A percentile compares a stretch with the other conserved stretches of the same genome.
Conservation (phyloP, 2,888 invertebrate species). For the Acanthosepion pharaonis region DNA sequence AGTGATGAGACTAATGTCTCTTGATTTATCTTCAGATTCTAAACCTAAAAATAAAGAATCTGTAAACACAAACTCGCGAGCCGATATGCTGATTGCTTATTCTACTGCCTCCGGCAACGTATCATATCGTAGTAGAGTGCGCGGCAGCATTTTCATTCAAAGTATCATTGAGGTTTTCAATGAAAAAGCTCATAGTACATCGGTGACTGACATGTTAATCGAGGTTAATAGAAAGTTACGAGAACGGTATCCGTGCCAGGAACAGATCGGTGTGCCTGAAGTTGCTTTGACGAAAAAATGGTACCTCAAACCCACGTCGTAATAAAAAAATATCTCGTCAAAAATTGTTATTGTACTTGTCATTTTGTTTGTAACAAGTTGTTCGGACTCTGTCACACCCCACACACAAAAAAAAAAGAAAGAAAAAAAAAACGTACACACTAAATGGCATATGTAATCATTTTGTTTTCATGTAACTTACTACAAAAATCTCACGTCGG, state of each 20-base stretch:
- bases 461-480: too few relatives aligned
- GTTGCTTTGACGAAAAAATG: not conserved
- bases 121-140: not conserved
- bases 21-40: not conserved
- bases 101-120: not conserved
- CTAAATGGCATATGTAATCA: too few relatives aligned
- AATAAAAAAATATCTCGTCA: too few relatives aligned
- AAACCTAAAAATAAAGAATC: too few relatives aligned
- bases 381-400: too few relatives aligned
- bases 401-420: too few relatives aligned
- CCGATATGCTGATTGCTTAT: constrained; percentile 36
- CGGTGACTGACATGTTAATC: constrained; percentile 34
- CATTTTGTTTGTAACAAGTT: too few relatives aligned
- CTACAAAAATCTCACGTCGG: too few relatives aligned
- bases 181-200: not conserved
- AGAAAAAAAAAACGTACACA: too few relatives aligned
- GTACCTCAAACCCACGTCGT: not conserved
- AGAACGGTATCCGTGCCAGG: not conserved
- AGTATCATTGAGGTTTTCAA: not conserved
- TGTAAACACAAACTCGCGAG: not conserved
- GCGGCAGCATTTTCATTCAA: not conserved
- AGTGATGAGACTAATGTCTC: not conserved
- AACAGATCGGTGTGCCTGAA: not conserved
- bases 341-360: too few relatives aligned
- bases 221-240: not conserved